Conservation (phyloP, 2,888 invertebrate species). For the Mimumesa dahlbomi region DNA sequence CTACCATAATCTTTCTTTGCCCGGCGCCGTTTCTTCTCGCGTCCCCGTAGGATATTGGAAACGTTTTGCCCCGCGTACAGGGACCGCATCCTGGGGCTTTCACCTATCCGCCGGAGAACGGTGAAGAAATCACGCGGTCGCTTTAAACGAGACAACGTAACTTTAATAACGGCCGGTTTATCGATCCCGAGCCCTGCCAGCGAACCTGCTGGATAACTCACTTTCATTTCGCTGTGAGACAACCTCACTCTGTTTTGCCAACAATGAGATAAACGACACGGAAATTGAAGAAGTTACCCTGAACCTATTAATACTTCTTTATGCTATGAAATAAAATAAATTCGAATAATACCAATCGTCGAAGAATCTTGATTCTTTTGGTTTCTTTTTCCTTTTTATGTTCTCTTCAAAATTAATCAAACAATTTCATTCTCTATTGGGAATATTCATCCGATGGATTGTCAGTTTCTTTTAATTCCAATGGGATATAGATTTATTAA, state of each 20-base stretch:
- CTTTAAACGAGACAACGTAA: not conserved
- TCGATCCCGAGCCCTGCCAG: conserved; percentile 7
- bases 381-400: no score
- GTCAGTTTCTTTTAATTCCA: no score
- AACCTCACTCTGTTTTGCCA: not conserved
- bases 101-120: not conserved
- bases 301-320: no score
- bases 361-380: no score
- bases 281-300: no score
- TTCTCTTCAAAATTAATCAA: no score
- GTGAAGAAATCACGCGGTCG: not conserved
- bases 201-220: conserved; percentile 1
- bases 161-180: conserved; percentile 22
- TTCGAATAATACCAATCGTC: no score
- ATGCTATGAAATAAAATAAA: no score
- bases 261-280: not conserved
- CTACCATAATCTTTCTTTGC: conserved; percentile 38
- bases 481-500: no score
- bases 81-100: not conserved
- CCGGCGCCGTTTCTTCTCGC: not conserved
- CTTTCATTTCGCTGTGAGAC: conserved; percentile 8
- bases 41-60: not conserved
- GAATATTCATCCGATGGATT: no score
- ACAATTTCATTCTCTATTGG: no score
- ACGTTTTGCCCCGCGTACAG: not conserved